Evolutionary conservation across 2,113 vertebrate species (phyloP).

Genomic region (Centropus bengalensis): DNA sequence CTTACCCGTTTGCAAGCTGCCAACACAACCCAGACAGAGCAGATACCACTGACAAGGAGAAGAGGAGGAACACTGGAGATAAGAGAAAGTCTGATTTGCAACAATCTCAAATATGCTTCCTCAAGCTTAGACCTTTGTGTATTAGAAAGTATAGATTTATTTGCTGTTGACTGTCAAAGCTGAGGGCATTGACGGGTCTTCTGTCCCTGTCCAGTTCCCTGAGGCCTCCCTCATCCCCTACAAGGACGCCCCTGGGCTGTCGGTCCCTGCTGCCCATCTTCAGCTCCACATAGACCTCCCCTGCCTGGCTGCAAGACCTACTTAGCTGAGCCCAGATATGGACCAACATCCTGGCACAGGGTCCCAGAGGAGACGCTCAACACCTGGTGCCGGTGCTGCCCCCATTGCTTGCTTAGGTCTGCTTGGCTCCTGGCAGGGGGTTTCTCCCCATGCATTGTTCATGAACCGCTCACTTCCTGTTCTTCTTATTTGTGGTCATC

Average conservation of each 20-base stretch:
- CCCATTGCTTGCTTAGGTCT: rapidly evolving
- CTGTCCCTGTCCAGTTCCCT: background rate
- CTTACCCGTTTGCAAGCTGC: background rate
- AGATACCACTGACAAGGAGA: background rate
- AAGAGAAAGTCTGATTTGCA: background rate
- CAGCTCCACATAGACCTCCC: background rate
- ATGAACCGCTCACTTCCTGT: background rate
- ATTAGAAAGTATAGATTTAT: background rate
- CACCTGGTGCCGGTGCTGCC: rapidly evolving
- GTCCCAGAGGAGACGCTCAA: rapidly evolving
- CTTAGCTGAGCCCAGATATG: background rate
- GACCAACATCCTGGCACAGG: rapidly evolving
- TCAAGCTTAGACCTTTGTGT: background rate
- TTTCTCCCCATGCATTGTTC: background rate
- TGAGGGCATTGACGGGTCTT: rapidly evolving
- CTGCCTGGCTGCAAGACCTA: background rate
- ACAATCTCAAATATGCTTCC: background rate
- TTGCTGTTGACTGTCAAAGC: background rate
- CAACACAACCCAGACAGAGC: background rate
- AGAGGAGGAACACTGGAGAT: background rate
- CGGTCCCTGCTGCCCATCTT: background rate
- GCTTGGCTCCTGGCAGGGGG: background rate
- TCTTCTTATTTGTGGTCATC: background rate
- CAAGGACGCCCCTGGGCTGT: rapidly evolving
- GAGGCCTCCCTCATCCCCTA: background rate